Conservation (phyloP, 2,797 vertebrate genomes). For the Anableps anableps region DNA sequence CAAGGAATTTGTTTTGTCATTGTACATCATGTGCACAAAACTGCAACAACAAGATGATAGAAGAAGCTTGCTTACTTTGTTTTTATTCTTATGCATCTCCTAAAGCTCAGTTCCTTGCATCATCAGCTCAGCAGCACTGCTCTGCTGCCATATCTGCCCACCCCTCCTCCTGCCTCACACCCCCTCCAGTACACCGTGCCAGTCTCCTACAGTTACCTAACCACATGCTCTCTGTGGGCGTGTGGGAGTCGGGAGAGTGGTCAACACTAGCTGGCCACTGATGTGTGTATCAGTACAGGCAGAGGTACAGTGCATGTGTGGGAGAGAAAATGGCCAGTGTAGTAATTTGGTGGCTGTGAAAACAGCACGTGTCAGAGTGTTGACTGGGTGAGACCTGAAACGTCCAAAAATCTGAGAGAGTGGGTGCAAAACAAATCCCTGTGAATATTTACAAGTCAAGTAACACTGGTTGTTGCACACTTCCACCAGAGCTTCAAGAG, state of each 20-base stretch:
- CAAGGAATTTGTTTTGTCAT: neutral
- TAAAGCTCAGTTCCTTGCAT: conserved; percentile 6
- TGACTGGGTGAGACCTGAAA: conserved; percentile 51
- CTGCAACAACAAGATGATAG: neutral
- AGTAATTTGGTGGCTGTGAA: conserved; percentile 53
- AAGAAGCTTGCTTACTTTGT: neutral
- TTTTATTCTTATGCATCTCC: neutral
- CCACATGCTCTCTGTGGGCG: conserved; percentile 66
- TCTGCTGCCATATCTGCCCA: conserved; percentile 66
- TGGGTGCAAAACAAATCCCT: conserved; percentile 35
- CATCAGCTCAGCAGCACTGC: conserved; percentile 37
- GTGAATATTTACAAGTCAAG: conserved; percentile 16
- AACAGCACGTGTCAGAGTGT: conserved; percentile 66
- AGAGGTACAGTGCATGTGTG: conserved; percentile 60
- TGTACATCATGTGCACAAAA: neutral
- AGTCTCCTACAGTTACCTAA: conserved; percentile 78
- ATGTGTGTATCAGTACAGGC: conserved; percentile 56
- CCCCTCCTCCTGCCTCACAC: conserved; percentile 71
- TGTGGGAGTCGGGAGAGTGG: conserved; percentile 76
- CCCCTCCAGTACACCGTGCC: conserved; percentile 64
- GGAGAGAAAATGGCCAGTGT: conserved; percentile 68
- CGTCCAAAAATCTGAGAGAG: conserved; percentile 31
- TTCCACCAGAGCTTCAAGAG: neutral
- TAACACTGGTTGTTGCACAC: conserved; percentile 14
- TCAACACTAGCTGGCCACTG: conserved; percentile 76